These are phyloP conservation scores for Timandra comae DNA, from an alignment of 2,888 invertebrate species.

Conservation along the genomic window DNA sequence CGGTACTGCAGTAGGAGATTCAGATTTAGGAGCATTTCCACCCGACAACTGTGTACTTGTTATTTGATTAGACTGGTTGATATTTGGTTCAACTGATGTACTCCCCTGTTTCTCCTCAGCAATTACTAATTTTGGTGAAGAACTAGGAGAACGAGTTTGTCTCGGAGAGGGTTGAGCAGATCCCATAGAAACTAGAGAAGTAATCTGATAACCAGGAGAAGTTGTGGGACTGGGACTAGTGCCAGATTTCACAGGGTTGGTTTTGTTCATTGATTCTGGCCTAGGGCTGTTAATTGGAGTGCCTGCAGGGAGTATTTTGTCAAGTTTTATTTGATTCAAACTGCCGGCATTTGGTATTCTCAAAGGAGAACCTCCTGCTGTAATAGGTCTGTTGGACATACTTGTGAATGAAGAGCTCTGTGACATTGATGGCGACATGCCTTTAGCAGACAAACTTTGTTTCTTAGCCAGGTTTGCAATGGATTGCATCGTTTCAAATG, in stretches of 20 bases:
- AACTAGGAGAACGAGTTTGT: constrained; percentile 71
- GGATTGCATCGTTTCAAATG: constrained; percentile 72
- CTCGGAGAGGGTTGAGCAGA: constrained; percentile 58
- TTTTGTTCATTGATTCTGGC: constrained; percentile 44
- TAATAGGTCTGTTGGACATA: constrained; percentile 42
- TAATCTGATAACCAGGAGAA: constrained; percentile 44
- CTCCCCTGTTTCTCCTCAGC: constrained; percentile 67
- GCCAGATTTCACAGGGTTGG: constrained; percentile 38
- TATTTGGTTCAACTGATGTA: constrained; percentile 40
- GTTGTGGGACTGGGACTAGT: constrained; percentile 35
- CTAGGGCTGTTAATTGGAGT: constrained; percentile 36
- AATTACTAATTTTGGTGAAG: constrained; percentile 70
- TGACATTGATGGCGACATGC: constrained; percentile 39
- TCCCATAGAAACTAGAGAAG: constrained; percentile 40
- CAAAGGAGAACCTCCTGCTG: constrained; percentile 39
- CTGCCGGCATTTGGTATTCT: constrained; percentile 51
- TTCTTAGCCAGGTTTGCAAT: constrained; percentile 72
- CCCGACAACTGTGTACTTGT: constrained; percentile 57
- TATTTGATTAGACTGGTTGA: constrained; percentile 63
- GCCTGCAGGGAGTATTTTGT: constrained; percentile 40
- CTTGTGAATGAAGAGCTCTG: constrained; percentile 49
- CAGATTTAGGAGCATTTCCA: constrained; percentile 44
- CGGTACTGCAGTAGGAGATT: constrained; percentile 44
- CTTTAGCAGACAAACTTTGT: constrained; percentile 57
- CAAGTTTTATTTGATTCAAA: constrained; percentile 51